These are phyloP conservation scores for Ptilorrhoa leucosticta DNA, from an alignment of 2,113 vertebrate species.

Conservation along the genomic window DNA sequence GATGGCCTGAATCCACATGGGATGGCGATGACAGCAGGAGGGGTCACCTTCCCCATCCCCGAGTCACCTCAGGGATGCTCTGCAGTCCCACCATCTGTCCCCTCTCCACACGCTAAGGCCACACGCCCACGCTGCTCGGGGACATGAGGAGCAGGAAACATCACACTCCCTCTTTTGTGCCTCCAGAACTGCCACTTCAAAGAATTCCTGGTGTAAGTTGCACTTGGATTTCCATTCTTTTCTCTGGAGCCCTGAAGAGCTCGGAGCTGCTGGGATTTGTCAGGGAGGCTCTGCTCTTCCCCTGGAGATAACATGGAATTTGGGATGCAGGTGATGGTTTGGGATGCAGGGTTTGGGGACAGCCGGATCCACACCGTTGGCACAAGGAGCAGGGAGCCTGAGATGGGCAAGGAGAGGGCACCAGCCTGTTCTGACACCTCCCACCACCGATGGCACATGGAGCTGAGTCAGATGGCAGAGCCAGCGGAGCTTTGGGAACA, in stretches of 20 bases:
- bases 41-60: background rate
- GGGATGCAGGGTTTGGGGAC: background rate
- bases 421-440: background rate
- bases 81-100: background rate
- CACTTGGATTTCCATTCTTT: background rate
- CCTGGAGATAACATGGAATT: background rate
- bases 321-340: background rate
- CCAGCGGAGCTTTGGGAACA: background rate
- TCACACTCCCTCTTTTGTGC: background rate
- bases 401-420: background rate
- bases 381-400: background rate
- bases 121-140: fast-evolving
- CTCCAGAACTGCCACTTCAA: background rate
- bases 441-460: fast-evolving
- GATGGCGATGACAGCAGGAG: background rate
- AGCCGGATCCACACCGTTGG: fast-evolving
- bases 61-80: background rate
- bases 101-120: background rate
- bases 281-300: background rate
- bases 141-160: background rate
- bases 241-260: fast-evolving
- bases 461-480: background rate
- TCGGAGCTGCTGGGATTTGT: fast-evolving
- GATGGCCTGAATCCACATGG: fast-evolving
- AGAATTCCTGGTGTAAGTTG: background rate